These are phyloP conservation scores for Nautilus pompilius DNA, from an alignment of 1,140 invertebrate species.

Conservation along the genomic window DNA sequence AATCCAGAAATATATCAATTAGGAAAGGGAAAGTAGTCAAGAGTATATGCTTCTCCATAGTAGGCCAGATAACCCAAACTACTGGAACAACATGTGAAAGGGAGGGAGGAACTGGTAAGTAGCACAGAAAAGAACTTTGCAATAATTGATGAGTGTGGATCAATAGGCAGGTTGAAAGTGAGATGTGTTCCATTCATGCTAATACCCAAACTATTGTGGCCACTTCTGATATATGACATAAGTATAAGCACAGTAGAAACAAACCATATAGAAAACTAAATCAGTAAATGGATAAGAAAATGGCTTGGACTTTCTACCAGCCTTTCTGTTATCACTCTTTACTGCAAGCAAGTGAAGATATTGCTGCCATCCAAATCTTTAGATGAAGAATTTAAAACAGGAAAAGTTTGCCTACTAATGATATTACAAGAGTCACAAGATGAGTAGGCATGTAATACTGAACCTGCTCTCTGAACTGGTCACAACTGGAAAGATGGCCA, in stretches of 20 bases:
- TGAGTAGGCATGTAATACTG: background rate
- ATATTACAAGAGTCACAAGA: background rate
- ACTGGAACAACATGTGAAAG: too few species aligned
- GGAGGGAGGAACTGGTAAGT: too few species aligned
- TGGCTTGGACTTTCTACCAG: background rate
- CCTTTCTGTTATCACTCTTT: background rate
- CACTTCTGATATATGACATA: slow-evolving; percentile 5
- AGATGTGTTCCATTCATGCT: slow-evolving; percentile 11
- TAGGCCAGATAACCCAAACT: too few species aligned
- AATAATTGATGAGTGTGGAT: too few species aligned
- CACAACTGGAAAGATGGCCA: background rate
- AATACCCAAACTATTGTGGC: slow-evolving; percentile 7
- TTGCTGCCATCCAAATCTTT: background rate
- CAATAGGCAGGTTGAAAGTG: too few species aligned
- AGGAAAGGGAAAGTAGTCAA: too few species aligned
- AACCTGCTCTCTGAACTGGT: background rate
- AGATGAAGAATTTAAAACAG: background rate
- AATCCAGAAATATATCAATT: too few species aligned
- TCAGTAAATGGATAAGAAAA: slow-evolving; percentile 6
- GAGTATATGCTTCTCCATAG: too few species aligned
- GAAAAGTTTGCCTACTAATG: background rate
- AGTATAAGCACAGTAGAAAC: background rate
- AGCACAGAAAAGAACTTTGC: too few species aligned
- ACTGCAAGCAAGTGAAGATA: background rate
- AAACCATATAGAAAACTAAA: slow-evolving; percentile 4